A percentile compares a stretch with the other conserved stretches of the same genome.
These are phyloP conservation scores for Tinea pellionella DNA, from an alignment of 2,888 invertebrate genomes.

Conservation along the genomic window DNA sequence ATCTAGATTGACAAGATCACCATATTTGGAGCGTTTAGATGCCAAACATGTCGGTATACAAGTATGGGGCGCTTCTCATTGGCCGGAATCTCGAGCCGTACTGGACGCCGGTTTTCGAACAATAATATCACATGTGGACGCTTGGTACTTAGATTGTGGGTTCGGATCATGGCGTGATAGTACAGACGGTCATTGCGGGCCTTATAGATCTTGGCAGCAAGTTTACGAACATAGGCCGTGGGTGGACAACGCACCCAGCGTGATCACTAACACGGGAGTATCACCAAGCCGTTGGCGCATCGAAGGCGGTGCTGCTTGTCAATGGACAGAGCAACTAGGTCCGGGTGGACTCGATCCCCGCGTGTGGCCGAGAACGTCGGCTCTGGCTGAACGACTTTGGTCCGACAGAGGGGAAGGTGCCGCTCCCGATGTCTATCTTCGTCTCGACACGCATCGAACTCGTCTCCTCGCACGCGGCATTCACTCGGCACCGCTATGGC, in stretches of 20 bases:
- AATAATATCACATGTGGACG: constrained; percentile 87
- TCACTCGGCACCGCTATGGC: constrained; percentile 79
- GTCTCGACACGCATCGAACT: constrained; percentile 75
- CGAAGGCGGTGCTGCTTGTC: constrained; percentile 83
- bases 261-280: constrained; percentile 62
- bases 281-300: constrained; percentile 38
- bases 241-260: constrained; percentile 47
- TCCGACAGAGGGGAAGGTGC: constrained; percentile 67
- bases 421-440: constrained; percentile 73
- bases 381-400: constrained; percentile 85
- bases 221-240: constrained; percentile 87
- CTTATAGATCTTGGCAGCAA: constrained; percentile 89
- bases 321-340: constrained; percentile 88
- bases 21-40: constrained; percentile 72
- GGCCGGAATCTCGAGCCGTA: constrained; percentile 83
- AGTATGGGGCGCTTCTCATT: constrained; percentile 84
- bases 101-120: constrained; percentile 81
- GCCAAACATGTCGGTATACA: constrained; percentile 74
- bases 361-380: constrained; percentile 86
- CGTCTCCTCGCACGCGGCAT: constrained; percentile 73
- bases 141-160: constrained; percentile 90
- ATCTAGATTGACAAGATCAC: constrained; percentile 78
- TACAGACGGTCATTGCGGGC: constrained; percentile 87
- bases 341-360: constrained; percentile 80
- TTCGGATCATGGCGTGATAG: constrained; percentile 87